Conservation (phyloP, 2,888 invertebrate genomes). For the Cerastoderma edule region DNA sequence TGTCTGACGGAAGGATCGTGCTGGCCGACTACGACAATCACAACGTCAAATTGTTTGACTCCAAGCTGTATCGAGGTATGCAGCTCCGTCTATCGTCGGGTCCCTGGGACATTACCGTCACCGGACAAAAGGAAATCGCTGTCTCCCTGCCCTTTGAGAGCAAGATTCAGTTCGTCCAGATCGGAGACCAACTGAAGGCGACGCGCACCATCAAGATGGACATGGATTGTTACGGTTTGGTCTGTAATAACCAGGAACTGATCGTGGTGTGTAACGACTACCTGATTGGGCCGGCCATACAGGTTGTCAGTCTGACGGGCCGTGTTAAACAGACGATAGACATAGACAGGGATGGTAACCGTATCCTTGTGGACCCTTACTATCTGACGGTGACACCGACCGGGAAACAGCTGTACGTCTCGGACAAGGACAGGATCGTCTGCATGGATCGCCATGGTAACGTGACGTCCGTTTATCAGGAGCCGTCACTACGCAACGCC, state of each 20-base stretch:
- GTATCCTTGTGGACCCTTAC: constrained; percentile 55
- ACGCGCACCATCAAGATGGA: constrained; percentile 55
- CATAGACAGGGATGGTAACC: constrained; percentile 49
- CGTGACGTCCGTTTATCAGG: constrained; percentile 56
- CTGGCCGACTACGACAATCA: constrained; percentile 60
- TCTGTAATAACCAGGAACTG: constrained; percentile 53
- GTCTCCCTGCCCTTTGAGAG: constrained; percentile 59
- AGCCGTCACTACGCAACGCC: constrained; percentile 45
- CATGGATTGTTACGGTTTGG: constrained; percentile 59
- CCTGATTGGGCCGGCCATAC: constrained; percentile 55
- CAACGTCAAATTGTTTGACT: constrained; percentile 58
- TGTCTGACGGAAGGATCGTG: constrained; percentile 50
- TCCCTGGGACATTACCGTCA: constrained; percentile 56
- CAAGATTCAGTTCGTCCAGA: constrained; percentile 57
- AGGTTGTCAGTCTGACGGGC: constrained; percentile 54
- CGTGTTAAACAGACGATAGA: constrained; percentile 60
- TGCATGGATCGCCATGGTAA: constrained; percentile 63
- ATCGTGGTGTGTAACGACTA: constrained; percentile 62
- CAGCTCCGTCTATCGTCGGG: constrained; percentile 53
- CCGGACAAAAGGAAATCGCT: constrained; percentile 52
- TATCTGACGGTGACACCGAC: constrained; percentile 57
- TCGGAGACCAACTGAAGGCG: constrained; percentile 47
- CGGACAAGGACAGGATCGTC: constrained; percentile 58
- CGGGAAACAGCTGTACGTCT: constrained; percentile 59
- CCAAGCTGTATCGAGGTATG: constrained; percentile 51